A percentile compares a stretch with the other conserved stretches of the same genome.
phyloP scores from a whole-genome alignment of 2,888 invertebrate species.

The Galerucella calmariensis region DNA sequence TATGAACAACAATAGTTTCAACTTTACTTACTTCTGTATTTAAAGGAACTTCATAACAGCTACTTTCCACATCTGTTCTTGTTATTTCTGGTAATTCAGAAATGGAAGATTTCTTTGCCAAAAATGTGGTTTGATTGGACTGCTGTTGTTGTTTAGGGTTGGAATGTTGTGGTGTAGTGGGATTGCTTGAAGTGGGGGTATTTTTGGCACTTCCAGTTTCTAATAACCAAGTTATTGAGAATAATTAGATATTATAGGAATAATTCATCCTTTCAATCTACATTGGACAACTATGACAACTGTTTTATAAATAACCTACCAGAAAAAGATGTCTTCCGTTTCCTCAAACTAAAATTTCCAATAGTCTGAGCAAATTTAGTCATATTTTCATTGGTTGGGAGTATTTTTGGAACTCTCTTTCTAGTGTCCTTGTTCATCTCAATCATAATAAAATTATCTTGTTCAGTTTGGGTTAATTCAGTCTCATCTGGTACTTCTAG shows the following conservation, averaged over 20 bases:
- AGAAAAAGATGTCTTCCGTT: conserved; percentile 69
- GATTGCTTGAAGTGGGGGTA: conserved; percentile 71
- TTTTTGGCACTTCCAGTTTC: conserved; percentile 63
- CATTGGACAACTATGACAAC: background rate
- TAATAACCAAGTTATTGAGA: background rate
- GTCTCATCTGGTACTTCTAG: conserved; percentile 60
- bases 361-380: conserved; percentile 64
- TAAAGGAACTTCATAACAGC: conserved; percentile 44
- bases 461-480: conserved; percentile 59
- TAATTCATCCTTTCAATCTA: background rate
- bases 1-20: too few species aligned
- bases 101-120: conserved; percentile 58
- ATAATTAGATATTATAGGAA: conserved; percentile 45
- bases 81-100: conserved; percentile 60
- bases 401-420: conserved; percentile 65
- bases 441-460: conserved; percentile 56
- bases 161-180: conserved; percentile 68
- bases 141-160: conserved; percentile 49
- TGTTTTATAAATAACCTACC: conserved; percentile 32
- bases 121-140: conserved; percentile 41
- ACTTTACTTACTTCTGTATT: conserved; percentile 65
- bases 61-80: conserved; percentile 52
- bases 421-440: conserved; percentile 51
- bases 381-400: conserved; percentile 64
- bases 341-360: conserved; percentile 69